Evolutionary conservation across 2,888 invertebrate genomes (phyloP), one percentile per base, ranked within the genome.

Genomic region (Temnothorax ravouxi): DNA sequence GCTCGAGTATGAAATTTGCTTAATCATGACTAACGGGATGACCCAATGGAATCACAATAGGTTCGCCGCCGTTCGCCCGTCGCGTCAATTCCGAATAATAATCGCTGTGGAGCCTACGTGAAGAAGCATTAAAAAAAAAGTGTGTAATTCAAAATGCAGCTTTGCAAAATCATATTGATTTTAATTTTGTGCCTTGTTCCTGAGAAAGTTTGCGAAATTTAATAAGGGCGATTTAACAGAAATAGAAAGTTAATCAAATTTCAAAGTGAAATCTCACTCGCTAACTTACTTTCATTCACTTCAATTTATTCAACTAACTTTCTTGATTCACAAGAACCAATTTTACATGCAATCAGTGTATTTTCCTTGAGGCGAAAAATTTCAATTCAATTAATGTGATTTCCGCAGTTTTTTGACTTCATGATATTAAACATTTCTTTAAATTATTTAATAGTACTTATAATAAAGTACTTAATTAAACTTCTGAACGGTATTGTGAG

Each of bases 21-120:
- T 91, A 91, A 91, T 91, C 90, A 90, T 89, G 91, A 91, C 87
- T 89, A 89, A 91, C 89, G 88, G 87, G 88, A 90, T 86, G 87
- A 86, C 90, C 90, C 90, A 87, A 90, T 90, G 90, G 88, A 88
- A 87, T 88, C 88, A 85, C 90, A 87, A 90, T 88, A 85, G 62
- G 82, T 87, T 84, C 80, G 83, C 79, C 82, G 64, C 75, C 77
- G 83, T 87, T 86, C 87, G 84, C 75, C 74, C 41, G 83, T 66
- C 82, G 79, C 82, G 87, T 90, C 88, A 88, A 87, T 87, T 83
- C 72, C 76, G 66, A 86, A 76, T 84, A 87, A 91, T 76, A 69
- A 88, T 85, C 72, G 41, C 59, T 11, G 75, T 75, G 77, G 66
- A 86, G 77, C 69, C 75, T 21, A 6, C 11, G 21, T 34, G 34